phyloP scores from a whole-genome alignment of 2,797 vertebrate species.

The Poecilia wingei region DNA sequence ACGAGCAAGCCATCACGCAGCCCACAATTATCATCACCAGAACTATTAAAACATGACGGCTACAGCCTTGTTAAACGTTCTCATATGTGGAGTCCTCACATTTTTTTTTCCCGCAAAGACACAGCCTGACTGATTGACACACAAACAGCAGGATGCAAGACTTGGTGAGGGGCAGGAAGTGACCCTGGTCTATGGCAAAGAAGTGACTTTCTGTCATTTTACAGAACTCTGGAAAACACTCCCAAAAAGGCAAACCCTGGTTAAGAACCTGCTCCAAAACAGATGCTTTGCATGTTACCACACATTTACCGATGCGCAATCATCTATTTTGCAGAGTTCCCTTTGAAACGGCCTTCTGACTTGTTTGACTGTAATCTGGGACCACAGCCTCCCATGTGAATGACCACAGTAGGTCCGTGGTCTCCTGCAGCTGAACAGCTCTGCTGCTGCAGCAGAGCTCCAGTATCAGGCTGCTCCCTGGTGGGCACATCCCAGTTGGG shows the following conservation, averaged over 20 bases:
- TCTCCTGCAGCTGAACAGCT: slow-evolving; percentile 56
- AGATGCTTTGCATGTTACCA: not conserved
- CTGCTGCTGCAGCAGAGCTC: slow-evolving; percentile 36
- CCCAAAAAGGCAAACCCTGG: not conserved
- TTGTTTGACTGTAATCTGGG: slow-evolving; percentile 18
- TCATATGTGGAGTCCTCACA: slow-evolving; percentile 69
- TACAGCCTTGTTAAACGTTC: slow-evolving; percentile 74
- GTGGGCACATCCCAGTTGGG: slow-evolving; percentile 59
- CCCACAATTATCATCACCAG: slow-evolving; percentile 80
- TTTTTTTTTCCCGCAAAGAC: slow-evolving; percentile 53
- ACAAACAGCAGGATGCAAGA: slow-evolving; percentile 31
- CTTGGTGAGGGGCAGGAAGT: slow-evolving; percentile 14
- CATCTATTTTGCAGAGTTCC: not conserved
- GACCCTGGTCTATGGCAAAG: not conserved
- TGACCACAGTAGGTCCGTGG: slow-evolving; percentile 44
- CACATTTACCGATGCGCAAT: not conserved
- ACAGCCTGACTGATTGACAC: slow-evolving; percentile 52
- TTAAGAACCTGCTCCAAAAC: not conserved
- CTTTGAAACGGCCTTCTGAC: slow-evolving; percentile 20
- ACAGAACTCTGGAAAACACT: slow-evolving; percentile 2
- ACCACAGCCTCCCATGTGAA: slow-evolving; percentile 30
- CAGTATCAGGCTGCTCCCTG: slow-evolving; percentile 68
- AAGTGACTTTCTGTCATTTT: slow-evolving; percentile 1
- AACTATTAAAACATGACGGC: slow-evolving; percentile 74
- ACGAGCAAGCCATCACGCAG: slow-evolving; percentile 76